Percentiles rank a stretch among this genome's conserved stretches.
Evolutionary conservation across 2,113 vertebrate genomes (phyloP).

Genomic region (Oreocharis arfaki): DNA sequence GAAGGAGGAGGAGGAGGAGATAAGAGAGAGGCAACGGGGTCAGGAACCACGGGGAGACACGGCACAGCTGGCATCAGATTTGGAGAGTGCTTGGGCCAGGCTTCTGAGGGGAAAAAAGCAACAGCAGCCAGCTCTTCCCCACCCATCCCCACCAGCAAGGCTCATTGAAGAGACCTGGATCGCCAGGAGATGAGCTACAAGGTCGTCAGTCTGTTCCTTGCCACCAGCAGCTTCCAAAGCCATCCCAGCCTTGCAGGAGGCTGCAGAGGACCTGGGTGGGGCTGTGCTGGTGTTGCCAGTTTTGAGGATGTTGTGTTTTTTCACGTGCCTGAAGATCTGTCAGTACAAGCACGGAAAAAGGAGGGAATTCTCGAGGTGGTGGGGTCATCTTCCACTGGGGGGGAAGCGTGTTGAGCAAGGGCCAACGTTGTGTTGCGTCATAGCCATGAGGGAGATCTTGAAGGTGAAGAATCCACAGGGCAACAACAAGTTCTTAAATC

Average conservation of each 20-base stretch:
- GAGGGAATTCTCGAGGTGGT: neutral
- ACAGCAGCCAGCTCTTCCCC: neutral
- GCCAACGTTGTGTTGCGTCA: neutral
- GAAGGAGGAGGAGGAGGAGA: neutral
- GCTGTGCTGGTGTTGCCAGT: neutral
- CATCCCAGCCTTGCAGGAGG: neutral
- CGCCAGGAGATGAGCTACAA: fast-evolving
- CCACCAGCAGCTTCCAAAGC: neutral
- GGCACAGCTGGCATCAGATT: fast-evolving
- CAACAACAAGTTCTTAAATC: neutral
- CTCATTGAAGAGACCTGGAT: neutral
- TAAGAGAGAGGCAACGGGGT: neutral
- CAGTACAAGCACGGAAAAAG: neutral
- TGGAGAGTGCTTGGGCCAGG: neutral
- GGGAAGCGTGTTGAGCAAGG: fast-evolving
- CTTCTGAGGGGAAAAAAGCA: neutral
- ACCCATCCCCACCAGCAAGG: neutral
- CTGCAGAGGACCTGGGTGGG: neutral
- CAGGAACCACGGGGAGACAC: fast-evolving
- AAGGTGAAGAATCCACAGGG: neutral
- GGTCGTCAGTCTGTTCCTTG: neutral
- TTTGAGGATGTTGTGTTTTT: neutral
- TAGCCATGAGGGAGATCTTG: neutral
- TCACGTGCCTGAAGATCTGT: neutral
- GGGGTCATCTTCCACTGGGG: neutral